Evolutionary conservation across 2,797 vertebrate species (phyloP).

Genomic region (Lagorchestes hirsutus): DNA sequence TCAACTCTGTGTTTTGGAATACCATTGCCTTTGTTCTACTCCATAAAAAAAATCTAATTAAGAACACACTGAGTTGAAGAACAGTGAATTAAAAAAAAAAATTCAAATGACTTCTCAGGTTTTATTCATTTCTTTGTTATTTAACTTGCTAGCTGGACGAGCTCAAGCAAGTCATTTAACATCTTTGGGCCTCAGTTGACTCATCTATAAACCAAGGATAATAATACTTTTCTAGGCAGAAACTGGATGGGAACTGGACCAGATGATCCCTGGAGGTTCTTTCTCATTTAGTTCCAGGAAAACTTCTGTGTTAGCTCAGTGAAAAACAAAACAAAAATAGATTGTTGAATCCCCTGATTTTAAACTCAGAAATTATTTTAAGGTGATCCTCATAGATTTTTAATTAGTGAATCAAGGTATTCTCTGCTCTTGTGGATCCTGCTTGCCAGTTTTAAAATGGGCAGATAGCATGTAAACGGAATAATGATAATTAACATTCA

Average conservation of each 20-base stretch:
- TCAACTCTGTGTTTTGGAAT: not conserved
- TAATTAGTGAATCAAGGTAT: not conserved
- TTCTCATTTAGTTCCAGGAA: not conserved
- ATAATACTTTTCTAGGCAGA: not conserved
- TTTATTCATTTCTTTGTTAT: not conserved
- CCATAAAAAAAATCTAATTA: slow-evolving; percentile 38
- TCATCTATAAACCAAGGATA: slow-evolving; percentile 31
- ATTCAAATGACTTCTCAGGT: not conserved
- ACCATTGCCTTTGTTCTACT: slow-evolving; percentile 3
- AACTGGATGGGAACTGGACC: not conserved
- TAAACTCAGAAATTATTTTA: not conserved
- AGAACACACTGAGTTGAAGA: slow-evolving; percentile 5
- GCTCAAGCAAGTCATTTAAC: not conserved
- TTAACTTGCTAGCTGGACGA: slow-evolving; percentile 1
- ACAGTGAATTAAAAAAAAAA: slow-evolving; percentile 31
- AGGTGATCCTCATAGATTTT: not conserved
- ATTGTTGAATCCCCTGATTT: not conserved
- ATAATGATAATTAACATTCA: not conserved
- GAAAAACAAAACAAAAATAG: not conserved
- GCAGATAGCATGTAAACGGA: not conserved
- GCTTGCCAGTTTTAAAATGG: not conserved
- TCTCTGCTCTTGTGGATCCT: not conserved
- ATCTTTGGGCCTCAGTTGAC: not conserved
- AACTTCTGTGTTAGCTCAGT: not conserved
- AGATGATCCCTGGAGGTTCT: not conserved